These are phyloP conservation scores for Dryoscopus gambensis DNA, from an alignment of 2,113 vertebrate species.

Conservation along the genomic window DNA sequence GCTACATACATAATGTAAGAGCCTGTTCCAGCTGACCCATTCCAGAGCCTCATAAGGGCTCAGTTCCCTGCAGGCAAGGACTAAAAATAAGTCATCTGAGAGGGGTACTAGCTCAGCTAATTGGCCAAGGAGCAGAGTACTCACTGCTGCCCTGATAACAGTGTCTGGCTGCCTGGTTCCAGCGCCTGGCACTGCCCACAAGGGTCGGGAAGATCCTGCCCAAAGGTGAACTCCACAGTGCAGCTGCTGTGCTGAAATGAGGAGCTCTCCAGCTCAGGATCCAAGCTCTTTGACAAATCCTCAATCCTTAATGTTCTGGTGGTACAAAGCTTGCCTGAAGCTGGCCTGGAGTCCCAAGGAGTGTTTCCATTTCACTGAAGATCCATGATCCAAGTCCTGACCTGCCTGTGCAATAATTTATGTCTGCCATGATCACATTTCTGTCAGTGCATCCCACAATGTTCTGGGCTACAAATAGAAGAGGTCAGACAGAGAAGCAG, in stretches of 20 bases:
- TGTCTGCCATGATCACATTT: neutral
- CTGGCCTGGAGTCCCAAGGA: neutral
- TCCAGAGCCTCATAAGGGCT: neutral
- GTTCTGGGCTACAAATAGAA: neutral
- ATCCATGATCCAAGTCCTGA: neutral
- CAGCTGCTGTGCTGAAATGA: neutral
- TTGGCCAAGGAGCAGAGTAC: neutral
- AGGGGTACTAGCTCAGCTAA: neutral
- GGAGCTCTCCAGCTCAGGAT: neutral
- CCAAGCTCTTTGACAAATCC: neutral
- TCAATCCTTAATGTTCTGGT: neutral
- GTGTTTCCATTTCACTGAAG: neutral
- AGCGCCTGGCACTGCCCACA: neutral
- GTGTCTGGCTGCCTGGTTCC: neutral
- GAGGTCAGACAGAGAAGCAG: neutral
- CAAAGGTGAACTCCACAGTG: neutral
- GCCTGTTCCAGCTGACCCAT: neutral
- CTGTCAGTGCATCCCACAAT: neutral
- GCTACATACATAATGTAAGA: neutral
- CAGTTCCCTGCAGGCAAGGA: neutral
- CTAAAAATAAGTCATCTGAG: slow-evolving; percentile 6
- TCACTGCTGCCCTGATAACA: neutral
- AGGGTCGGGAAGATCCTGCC: neutral
- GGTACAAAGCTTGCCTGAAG: neutral
- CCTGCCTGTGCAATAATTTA: neutral